Evolutionary conservation across 2,113 vertebrate species (phyloP), one percentile per base, ranked within the genome.

Genomic region (Dromaius novaehollandiae): DNA sequence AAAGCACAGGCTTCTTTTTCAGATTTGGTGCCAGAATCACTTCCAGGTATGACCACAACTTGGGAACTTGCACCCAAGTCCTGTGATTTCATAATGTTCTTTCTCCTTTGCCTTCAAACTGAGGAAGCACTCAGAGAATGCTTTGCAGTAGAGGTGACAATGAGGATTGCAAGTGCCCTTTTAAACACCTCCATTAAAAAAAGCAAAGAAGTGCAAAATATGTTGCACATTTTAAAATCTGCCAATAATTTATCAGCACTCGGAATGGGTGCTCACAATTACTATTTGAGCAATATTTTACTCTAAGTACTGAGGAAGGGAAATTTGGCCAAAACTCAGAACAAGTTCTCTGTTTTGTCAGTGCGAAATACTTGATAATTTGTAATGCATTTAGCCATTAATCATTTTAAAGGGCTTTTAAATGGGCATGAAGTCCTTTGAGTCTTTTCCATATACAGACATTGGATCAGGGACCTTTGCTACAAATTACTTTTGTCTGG

Each of bases 401-500:
- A 98, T 98, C 96, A 95, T 82, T 91, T 93, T 91, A 96, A 97
- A 95, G 89, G 92, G 80, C 75, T 95, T 98, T 98, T 97, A 98
- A 98, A 98, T 96, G 91, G 96, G 95, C 95, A 96, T 75, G 70
- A 82, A 95, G 87, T 94, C 96, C 93, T 97, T 95, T 90, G 92
- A 96, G 97, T 93, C 94, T 83, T 97, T 97, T 94, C 93, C 92
- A 91, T 87, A 64, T 53, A 93, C 92, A 97, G 95, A 97, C 94
- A 96, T 90, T 87, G 86, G 96, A 96, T 97, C 91, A 95, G 94
- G 71, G 93, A 96, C 92, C 96, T 97, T 98, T 95, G 93, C 95
- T 97, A 97, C 97, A 97, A 97, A 97, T 97, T 97, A 94, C 96
- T 97, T 98, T 98, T 97, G 96, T 98, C 98, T 98, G 97, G 97